Base-by-base conservation (phyloP, 2,113 vertebrate species). In the Stegastes partitus region DNA sequence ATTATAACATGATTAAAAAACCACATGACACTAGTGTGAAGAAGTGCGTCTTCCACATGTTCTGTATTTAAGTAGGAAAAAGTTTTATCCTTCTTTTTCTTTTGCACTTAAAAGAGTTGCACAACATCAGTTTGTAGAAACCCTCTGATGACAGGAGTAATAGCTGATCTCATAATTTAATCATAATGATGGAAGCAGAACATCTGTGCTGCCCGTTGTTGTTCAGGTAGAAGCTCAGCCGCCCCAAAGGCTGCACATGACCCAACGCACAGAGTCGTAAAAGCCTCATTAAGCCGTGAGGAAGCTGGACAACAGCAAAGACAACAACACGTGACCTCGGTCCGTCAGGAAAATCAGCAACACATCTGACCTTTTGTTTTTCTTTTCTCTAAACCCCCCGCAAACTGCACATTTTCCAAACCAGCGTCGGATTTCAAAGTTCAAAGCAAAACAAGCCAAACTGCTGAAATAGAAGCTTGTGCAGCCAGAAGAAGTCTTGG, bases 401-500 rank as follows among this genome's bases (percentile, higher is more conserved):
- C 39, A 16, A 57, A 53, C 45, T 23, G 63, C 4, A 72, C 4
- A 9, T 51, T 81, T 68, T 62, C 45, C 63, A 79, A 74, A 70
- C 25, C 71, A 19, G 57, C 68, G 31, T 87, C 71, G 74, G 37
- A 21, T 84, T 87, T 84, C 75, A 68, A 26, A 81, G 70, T 65
- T 83, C 50, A 77, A 79, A 86, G 59, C 37, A 50, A 77, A 75
- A 85, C 57, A 73, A 67, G 74, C 39, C 47, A 64, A 77, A 64
- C 5, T 74, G 79, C 86, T 89, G 84, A 83, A 85, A 57, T 19
- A 77, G 72, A 68, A 70, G 72, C 57, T 76, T 1, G 19, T 19
- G 51, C 5, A 66, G 69, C 74, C 76, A 79, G 58, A 47, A 25
- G 16, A n/a, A 8, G 25, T 58, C 19, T 69, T 84, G 88, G 84